Base-by-base conservation (phyloP, 1,140 invertebrate species). In the Brachionus koreanus region DNA sequence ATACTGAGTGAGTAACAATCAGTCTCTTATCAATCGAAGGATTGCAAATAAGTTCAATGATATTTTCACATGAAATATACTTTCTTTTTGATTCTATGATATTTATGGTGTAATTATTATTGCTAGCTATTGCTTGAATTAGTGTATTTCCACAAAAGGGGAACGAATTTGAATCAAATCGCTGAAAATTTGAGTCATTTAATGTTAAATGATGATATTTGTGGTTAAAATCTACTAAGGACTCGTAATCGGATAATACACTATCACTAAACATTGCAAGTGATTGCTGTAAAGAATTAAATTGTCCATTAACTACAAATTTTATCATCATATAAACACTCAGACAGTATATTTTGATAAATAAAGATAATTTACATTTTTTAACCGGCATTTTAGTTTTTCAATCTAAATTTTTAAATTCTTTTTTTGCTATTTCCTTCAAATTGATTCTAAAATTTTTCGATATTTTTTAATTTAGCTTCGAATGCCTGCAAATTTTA, bases 91-190 rank as follows among this genome's bases (percentile, higher is more conserved):
- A 79, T 61, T 79, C 76, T n/a, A 79, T 19, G 5, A 19, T 9
- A 42, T 79, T 79, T 35, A 42, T 61, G 1, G 12, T 13, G 57
- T 79, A 79, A 61, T 79, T 79, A 12, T 57, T 57, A 43, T 79
- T 79, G 12, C 5, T 25, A 6, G 25, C 39, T 37, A 79, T 7
- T n/a, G 12, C 7, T 42, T 61, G 35, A 35, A 37, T 19, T 23
- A 79, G n/a, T 2, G 49, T 65, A 1, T 61, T 79, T 10, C 46
- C 29, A 42, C 76, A 61, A 10, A 23, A 52, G 13, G 39, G n/a
- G 23, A 19, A 23, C 19, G 7, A 7, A 61, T 39, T 29, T 33
- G 49, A 79, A 29, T 79, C 76, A 25, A 79, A 79, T 12, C 76
- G 46, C 12, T 79, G n/a, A 23, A 61, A 25, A 61, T 35, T 61